phyloP scores from a whole-genome alignment of 2,797 vertebrate genomes.

The Morus bassanus region DNA sequence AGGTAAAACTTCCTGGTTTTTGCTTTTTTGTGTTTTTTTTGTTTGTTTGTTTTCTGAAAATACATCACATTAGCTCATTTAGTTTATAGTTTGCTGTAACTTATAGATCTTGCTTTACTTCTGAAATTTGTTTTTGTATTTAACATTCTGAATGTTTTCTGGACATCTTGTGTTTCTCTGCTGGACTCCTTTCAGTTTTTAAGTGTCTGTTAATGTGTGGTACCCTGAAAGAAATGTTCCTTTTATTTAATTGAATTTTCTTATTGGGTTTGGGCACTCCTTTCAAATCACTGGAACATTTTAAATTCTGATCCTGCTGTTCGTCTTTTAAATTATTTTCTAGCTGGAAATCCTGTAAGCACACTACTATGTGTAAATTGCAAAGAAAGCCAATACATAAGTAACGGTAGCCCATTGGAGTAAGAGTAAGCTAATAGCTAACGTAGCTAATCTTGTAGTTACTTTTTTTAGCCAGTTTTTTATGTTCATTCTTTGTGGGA shows the following conservation, averaged over 20 bases:
- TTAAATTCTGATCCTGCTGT: not conserved
- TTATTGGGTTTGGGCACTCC: fast-evolving
- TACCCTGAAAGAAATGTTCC: not conserved
- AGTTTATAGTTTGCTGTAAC: not conserved
- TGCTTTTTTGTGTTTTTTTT: too few relatives aligned
- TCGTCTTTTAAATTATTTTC: not conserved
- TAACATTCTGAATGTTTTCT: not conserved
- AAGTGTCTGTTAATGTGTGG: not conserved
- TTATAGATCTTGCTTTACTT: not conserved
- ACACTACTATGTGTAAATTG: not conserved
- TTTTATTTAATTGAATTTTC: not conserved
- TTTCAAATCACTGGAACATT: not conserved
- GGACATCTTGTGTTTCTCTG: not conserved
- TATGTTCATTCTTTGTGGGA: not conserved
- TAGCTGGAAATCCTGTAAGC: not conserved
- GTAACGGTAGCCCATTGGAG: not conserved
- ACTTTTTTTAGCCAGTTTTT: not conserved
- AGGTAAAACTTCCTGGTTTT: not conserved
- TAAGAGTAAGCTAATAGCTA: not conserved
- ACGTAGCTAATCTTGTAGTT: not conserved
- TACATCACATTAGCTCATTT: not conserved
- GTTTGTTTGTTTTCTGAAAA: too few relatives aligned
- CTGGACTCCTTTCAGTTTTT: not conserved
- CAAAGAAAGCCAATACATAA: not conserved
- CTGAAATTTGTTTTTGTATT: not conserved